These are phyloP conservation scores for Cerceris rybyensis DNA, from an alignment of 2,888 invertebrate genomes.

Conservation along the genomic window DNA sequence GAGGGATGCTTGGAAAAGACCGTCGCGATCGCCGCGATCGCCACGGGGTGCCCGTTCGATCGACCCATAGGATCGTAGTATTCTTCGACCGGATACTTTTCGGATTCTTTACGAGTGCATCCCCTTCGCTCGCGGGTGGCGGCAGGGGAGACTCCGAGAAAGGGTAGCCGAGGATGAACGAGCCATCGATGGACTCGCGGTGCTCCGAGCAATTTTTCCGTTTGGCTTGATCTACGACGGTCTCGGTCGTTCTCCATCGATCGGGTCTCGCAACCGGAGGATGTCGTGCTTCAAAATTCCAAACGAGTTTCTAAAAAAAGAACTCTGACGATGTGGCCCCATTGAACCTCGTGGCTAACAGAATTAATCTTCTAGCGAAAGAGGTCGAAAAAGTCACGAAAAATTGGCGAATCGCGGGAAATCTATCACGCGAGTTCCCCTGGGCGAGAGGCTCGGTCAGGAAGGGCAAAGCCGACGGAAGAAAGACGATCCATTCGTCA, in stretches of 20 bases:
- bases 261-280: not conserved
- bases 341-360: too few relatives aligned
- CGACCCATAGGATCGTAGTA: slow-evolving; percentile 60
- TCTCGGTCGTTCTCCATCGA: not conserved
- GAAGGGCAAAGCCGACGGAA: slow-evolving; percentile 59
- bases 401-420: slow-evolving; percentile 53
- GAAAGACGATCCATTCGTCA: slow-evolving; percentile 79
- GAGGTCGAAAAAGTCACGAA: not conserved
- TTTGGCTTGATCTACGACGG: slow-evolving; percentile 11
- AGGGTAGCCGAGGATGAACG: slow-evolving; percentile 16
- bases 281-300: too few relatives aligned
- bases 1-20: slow-evolving; percentile 45
- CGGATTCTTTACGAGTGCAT: slow-evolving; percentile 68
- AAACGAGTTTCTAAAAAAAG: too few relatives aligned
- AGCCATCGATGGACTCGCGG: slow-evolving; percentile 14
- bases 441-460: slow-evolving; percentile 2
- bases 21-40: slow-evolving; percentile 32
- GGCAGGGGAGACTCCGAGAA: slow-evolving; percentile 43
- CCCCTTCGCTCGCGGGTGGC: slow-evolving; percentile 4
- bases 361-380: not conserved
- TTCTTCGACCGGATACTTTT: slow-evolving; percentile 67
- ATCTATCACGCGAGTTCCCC: slow-evolving; percentile 62
- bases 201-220: not conserved
- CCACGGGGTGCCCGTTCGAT: slow-evolving; percentile 51
- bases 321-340: too few relatives aligned